Conservation (phyloP, 2,113 vertebrate genomes). For the Craseonycteris thonglongyai region DNA sequence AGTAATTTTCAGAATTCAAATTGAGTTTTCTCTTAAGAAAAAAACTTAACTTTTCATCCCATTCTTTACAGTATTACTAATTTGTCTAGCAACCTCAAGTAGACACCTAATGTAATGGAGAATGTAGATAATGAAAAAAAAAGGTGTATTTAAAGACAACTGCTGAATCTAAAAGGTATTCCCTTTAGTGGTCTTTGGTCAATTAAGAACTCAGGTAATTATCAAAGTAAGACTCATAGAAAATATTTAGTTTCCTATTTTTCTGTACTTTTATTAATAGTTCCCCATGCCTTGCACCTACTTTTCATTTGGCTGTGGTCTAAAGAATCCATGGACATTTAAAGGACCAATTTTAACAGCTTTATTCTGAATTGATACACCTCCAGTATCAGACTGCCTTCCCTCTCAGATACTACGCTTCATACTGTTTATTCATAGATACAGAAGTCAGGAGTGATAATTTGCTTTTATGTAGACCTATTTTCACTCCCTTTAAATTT, state of each 20-base stretch:
- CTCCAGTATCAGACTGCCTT: neutral
- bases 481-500: neutral
- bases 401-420: neutral
- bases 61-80: slow-evolving; percentile 1
- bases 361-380: neutral
- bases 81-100: neutral
- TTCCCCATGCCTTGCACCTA: neutral
- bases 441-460: too few relatives aligned
- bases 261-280: neutral
- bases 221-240: neutral
- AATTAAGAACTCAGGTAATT: neutral
- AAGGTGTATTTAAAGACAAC: neutral
- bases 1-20: slow-evolving; percentile 13
- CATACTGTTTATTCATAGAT: too few relatives aligned
- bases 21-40: neutral
- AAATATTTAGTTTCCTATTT: neutral
- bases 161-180: neutral
- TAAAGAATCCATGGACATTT: neutral
- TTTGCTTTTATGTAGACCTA: neutral
- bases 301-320: neutral
- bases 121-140: neutral
- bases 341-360: neutral
- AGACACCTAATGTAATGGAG: neutral
- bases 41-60: neutral
- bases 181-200: neutral